Evolutionary conservation across 1,140 invertebrate species (phyloP).

Genomic region (Ganaspis sp.): DNA sequence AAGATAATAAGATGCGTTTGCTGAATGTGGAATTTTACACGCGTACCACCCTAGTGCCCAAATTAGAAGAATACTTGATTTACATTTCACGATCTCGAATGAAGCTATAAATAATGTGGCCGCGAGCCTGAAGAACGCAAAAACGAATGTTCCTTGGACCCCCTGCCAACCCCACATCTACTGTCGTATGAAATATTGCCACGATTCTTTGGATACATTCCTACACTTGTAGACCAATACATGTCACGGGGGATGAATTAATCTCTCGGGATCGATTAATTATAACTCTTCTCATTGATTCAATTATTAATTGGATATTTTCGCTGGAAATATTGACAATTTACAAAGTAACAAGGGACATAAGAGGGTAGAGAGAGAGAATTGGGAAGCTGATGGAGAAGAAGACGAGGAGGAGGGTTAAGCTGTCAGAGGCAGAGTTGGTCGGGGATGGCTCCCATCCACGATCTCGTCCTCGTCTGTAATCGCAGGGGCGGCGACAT

Average conservation of each 20-base stretch:
- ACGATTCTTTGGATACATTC: conserved; percentile 39
- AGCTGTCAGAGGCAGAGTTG: conserved; percentile 75
- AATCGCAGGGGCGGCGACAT: conserved; percentile 76
- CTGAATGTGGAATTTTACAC: conserved; percentile 16
- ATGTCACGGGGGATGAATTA: conserved; percentile 36
- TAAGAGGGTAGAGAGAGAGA: conserved; percentile 42
- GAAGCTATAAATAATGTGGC: conserved; percentile 72
- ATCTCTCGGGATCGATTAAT: not conserved
- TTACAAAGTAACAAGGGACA: conserved; percentile 40
- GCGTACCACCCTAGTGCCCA: conserved; percentile 43
- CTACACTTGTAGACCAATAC: conserved; percentile 45
- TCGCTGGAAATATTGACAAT: not conserved
- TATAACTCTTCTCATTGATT: not conserved
- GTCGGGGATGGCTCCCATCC: conserved; percentile 71
- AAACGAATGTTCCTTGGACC: conserved; percentile 57
- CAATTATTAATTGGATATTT: not conserved
- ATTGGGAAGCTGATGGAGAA: conserved; percentile 26
- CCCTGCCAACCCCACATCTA: conserved; percentile 55
- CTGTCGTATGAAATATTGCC: conserved; percentile 55
- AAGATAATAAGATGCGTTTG: conserved; percentile 2
- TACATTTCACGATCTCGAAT: conserved; percentile 70
- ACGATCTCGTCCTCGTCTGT: conserved; percentile 71
- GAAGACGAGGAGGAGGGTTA: conserved; percentile 52
- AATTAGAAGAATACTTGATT: conserved; percentile 72
- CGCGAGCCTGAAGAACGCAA: conserved; percentile 58